These are phyloP conservation scores for Ichneumoninae sp. DNA, from an alignment of 2,888 invertebrate genomes.

Conservation along the genomic window DNA sequence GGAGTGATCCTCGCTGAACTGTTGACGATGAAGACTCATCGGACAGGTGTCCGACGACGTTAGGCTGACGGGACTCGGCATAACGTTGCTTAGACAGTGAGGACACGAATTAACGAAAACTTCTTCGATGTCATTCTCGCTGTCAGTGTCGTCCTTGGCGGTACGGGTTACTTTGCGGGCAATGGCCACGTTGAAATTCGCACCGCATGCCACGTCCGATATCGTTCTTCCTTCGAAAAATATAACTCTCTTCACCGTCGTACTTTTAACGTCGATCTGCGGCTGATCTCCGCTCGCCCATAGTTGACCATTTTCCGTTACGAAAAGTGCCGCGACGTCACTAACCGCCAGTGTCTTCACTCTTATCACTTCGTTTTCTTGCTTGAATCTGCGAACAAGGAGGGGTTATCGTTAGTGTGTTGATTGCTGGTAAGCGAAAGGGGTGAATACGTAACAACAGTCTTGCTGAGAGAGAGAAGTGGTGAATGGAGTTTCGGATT, in stretches of 20 bases:
- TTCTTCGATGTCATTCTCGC: slow-evolving; percentile 88
- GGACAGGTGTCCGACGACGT: slow-evolving; percentile 89
- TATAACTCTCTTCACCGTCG: slow-evolving; percentile 87
- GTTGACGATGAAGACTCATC: slow-evolving; percentile 87
- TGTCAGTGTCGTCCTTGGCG: slow-evolving; percentile 83
- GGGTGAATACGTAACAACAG: not conserved
- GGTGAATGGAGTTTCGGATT: not conserved
- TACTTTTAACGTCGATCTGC: slow-evolving; percentile 87
- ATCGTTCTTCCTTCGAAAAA: slow-evolving; percentile 90
- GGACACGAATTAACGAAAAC: slow-evolving; percentile 89
- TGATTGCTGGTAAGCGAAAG: not conserved
- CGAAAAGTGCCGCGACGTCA: slow-evolving; percentile 88
- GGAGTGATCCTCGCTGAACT: slow-evolving; percentile 86
- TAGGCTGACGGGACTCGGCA: slow-evolving; percentile 82
- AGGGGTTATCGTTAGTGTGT: not conserved
- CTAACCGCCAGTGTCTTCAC: slow-evolving; percentile 88
- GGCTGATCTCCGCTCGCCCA: slow-evolving; percentile 90
- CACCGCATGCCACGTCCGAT: slow-evolving; percentile 90
- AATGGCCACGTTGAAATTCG: slow-evolving; percentile 91
- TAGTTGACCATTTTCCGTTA: slow-evolving; percentile 88
- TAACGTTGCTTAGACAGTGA: slow-evolving; percentile 85
- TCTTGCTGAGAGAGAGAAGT: not conserved
- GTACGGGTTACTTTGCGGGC: slow-evolving; percentile 87
- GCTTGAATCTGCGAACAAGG: slow-evolving; percentile 85
- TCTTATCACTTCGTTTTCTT: slow-evolving; percentile 87